Percentiles rank a stretch among this genome's conserved stretches.
Evolutionary conservation across 2,113 vertebrate genomes (phyloP).

Genomic region (Tonatia bakeri): DNA sequence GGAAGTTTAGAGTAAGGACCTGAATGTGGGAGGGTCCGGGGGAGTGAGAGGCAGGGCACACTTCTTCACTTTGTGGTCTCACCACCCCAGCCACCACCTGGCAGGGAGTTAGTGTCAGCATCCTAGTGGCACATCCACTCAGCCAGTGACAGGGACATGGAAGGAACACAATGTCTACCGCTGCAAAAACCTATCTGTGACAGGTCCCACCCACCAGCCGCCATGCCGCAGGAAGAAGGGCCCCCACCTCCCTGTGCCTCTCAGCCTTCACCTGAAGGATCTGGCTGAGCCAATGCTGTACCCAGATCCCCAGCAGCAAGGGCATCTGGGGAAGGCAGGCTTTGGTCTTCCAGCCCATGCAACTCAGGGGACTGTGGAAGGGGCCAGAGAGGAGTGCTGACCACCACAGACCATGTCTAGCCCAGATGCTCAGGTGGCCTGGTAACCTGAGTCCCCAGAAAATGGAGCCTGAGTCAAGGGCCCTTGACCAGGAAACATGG

Average conservation of each 20-base stretch:
- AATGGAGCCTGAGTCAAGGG: neutral
- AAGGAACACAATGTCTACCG: neutral
- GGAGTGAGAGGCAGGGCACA: neutral
- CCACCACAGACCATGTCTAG: fast-evolving
- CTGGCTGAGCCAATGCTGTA: neutral
- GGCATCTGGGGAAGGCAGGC: neutral
- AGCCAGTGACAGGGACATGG: neutral
- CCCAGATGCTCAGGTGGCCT: neutral
- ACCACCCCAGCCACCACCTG: neutral
- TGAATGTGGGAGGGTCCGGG: neutral
- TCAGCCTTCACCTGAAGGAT: fast-evolving
- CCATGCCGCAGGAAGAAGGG: neutral
- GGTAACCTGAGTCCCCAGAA: neutral
- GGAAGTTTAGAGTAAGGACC: neutral
- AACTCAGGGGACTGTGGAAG: neutral
- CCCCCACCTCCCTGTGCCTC: neutral
- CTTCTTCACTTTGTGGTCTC: neutral
- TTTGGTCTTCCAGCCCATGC: neutral
- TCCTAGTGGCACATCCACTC: neutral
- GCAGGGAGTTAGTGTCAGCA: neutral
- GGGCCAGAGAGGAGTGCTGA: fast-evolving
- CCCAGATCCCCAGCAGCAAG: neutral
- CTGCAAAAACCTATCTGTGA: neutral
- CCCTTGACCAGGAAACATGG: neutral
- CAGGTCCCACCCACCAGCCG: neutral